Conservation (phyloP, 2,888 invertebrate species). For the Miltochrista miniata region DNA sequence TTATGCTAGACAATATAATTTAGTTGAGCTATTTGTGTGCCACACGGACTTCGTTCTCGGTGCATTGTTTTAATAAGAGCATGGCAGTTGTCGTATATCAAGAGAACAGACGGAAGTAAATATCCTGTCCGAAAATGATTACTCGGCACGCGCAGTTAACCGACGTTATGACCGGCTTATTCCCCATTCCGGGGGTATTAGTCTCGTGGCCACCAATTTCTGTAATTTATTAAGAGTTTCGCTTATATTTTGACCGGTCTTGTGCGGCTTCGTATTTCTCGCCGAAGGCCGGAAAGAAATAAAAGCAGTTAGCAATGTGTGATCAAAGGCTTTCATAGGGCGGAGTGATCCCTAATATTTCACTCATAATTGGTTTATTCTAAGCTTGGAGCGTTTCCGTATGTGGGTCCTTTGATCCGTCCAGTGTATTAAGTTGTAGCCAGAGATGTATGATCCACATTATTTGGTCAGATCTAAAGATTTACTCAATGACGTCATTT, state of each 20-base stretch:
- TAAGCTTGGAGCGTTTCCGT: slow-evolving; percentile 79
- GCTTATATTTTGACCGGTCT: slow-evolving; percentile 63
- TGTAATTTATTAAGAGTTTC: slow-evolving; percentile 81
- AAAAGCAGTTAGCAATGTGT: slow-evolving; percentile 65
- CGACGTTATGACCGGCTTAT: slow-evolving; percentile 76
- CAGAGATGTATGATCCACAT: slow-evolving; percentile 74
- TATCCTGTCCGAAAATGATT: slow-evolving; percentile 80
- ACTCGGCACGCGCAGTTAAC: slow-evolving; percentile 76
- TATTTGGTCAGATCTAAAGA: slow-evolving; percentile 73
- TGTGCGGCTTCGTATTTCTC: slow-evolving; percentile 71
- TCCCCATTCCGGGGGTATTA: slow-evolving; percentile 79
- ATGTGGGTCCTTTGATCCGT: slow-evolving; percentile 79
- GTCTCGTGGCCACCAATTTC: slow-evolving; percentile 76
- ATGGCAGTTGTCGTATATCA: slow-evolving; percentile 56
- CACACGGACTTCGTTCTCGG: slow-evolving; percentile 28
- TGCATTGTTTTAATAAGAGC: slow-evolving; percentile 64
- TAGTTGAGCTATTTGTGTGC: slow-evolving; percentile 21
- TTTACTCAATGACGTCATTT: slow-evolving; percentile 69
- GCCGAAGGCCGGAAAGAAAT: slow-evolving; percentile 65
- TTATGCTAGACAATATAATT: slow-evolving; percentile 39
- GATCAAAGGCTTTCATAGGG: slow-evolving; percentile 76
- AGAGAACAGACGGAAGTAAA: slow-evolving; percentile 75
- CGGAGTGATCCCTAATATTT: slow-evolving; percentile 82
- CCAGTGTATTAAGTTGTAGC: slow-evolving; percentile 78
- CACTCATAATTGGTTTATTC: slow-evolving; percentile 84